Percentiles rank a stretch among this genome's conserved stretches.
phyloP scores from a whole-genome alignment of 2,113 vertebrate genomes.

The Prionailurus viverrinus region DNA sequence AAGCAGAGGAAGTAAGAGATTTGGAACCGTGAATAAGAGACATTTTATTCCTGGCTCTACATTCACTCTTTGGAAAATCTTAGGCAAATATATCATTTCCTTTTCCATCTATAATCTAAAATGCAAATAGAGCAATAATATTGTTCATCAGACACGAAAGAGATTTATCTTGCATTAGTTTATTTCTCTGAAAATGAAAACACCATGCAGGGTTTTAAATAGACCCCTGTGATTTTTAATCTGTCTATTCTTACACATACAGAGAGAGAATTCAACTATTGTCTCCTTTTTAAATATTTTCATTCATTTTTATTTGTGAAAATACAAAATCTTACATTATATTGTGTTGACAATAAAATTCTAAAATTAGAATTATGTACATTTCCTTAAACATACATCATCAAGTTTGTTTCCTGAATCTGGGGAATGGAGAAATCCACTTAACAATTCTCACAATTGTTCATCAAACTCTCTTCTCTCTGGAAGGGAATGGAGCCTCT shows the following conservation, averaged over 20 bases:
- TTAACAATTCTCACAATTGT: neutral
- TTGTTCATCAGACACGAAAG: slow-evolving; percentile 32
- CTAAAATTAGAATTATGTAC: neutral
- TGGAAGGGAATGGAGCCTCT: neutral
- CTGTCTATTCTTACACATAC: neutral
- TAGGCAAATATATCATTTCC: slow-evolving; percentile 20
- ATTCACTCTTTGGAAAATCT: slow-evolving; percentile 62
- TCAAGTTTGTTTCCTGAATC: slow-evolving; percentile 15
- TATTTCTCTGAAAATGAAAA: slow-evolving; percentile 56
- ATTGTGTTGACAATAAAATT: neutral
- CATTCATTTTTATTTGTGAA: slow-evolving; percentile 21
- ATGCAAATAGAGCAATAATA: neutral
- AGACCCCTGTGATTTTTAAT: slow-evolving; percentile 18
- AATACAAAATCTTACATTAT: neutral
- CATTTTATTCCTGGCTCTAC: slow-evolving; percentile 61
- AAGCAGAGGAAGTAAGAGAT: slow-evolving; percentile 52
- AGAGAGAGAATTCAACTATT: neutral
- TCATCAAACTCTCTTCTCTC: slow-evolving; percentile 33
- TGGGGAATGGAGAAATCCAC: neutral
- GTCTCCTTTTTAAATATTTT: slow-evolving; percentile 13
- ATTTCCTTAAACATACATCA: slow-evolving; percentile 18
- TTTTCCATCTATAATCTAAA: slow-evolving; percentile 48
- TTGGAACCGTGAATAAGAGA: slow-evolving; percentile 25
- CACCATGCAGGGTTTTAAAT: neutral
- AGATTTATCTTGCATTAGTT: slow-evolving; percentile 37